These are phyloP conservation scores for Perccottus glenii DNA, from an alignment of 2,113 vertebrate species.

Conservation along the genomic window DNA sequence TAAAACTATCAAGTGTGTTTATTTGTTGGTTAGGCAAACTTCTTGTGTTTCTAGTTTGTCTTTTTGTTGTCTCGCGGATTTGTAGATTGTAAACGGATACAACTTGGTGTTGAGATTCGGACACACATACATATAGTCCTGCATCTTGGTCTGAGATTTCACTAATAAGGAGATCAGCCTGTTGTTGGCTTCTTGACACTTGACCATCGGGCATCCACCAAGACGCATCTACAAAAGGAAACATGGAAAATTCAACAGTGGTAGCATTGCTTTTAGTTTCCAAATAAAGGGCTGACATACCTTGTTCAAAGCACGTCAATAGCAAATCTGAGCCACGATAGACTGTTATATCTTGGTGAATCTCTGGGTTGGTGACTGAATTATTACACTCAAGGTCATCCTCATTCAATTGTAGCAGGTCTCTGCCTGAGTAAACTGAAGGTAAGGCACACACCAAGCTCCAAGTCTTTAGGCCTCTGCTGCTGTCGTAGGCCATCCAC, in stretches of 20 bases:
- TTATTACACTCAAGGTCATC: conserved; percentile 67
- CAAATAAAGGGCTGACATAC: conserved; percentile 43
- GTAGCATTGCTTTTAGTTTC: no score
- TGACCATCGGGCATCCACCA: conserved; percentile 80
- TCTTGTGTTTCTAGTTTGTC: conserved; percentile 45
- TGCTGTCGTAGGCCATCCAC: conserved; percentile 68
- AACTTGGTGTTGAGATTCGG: conserved; percentile 51
- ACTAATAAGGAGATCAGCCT: conserved; percentile 64
- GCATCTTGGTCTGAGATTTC: conserved; percentile 51
- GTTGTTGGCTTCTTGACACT: conserved; percentile 30
- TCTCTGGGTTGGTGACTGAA: conserved; percentile 20
- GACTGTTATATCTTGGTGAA: conserved; percentile 66
- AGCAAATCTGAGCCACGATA: conserved; percentile 60
- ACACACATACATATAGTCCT: conserved; percentile 72
- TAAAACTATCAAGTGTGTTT: not conserved
- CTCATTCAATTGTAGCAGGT: conserved; percentile 73
- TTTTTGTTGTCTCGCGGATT: conserved; percentile 51
- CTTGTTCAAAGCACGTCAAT: conserved; percentile 73
- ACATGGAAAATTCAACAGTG: not conserved
- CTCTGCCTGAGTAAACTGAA: conserved; percentile 52
- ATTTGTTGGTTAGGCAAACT: conserved; percentile 40
- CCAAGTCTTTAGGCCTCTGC: conserved; percentile 64
- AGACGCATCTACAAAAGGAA: conserved; percentile 48
- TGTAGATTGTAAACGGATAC: conserved; percentile 68
- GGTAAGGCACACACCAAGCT: conserved; percentile 71